Percentiles rank a stretch among this genome's conserved stretches.
These are phyloP conservation scores for Cricetomys ansorgei DNA, from an alignment of 2,113 vertebrate species.

Conservation along the genomic window DNA sequence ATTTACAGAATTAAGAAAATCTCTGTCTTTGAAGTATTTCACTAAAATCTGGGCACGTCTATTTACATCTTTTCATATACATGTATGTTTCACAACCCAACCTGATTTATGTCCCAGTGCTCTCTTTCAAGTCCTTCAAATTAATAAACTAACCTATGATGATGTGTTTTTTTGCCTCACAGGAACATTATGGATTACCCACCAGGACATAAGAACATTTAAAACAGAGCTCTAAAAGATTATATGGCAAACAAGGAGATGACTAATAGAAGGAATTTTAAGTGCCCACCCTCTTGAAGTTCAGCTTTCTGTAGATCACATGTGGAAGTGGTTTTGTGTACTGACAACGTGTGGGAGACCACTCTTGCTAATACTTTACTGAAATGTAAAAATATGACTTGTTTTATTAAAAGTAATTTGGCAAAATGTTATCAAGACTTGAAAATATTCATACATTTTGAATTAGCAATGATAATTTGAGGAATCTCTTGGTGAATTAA, in stretches of 20 bases:
- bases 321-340: constrained; percentile 45
- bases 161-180: background rate
- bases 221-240: constrained; percentile 23
- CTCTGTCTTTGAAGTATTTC: background rate
- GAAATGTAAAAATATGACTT: constrained; percentile 11
- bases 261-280: constrained; percentile 26
- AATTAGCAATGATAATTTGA: background rate
- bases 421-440: constrained; percentile 22
- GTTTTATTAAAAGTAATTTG: background rate
- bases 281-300: background rate
- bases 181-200: background rate
- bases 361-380: constrained; percentile 24
- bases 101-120: background rate
- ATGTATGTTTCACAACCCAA: background rate
- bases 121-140: background rate
- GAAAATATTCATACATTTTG: constrained; percentile 10
- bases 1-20: background rate
- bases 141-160: constrained; percentile 22
- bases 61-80: background rate
- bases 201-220: background rate
- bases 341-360: background rate
- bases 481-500: constrained; percentile 14
- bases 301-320: constrained; percentile 10
- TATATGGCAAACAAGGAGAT: background rate
- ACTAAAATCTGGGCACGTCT: background rate